Evolutionary conservation across 2,113 vertebrate species (phyloP).

Genomic region (Colossoma macropomum): DNA sequence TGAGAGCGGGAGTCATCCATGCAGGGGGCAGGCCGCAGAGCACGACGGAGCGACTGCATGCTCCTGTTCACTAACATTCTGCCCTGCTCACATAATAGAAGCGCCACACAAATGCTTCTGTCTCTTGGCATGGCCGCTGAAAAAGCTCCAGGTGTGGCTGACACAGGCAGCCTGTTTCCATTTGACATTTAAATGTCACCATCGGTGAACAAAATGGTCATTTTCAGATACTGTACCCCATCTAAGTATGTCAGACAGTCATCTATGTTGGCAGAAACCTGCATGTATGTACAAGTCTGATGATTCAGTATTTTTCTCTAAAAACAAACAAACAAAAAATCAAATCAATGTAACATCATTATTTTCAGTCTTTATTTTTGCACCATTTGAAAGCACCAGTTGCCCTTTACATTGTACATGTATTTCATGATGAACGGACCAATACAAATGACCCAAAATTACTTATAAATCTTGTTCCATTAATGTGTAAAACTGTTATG

Average conservation of each 20-base stretch:
- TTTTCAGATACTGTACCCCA: conserved; percentile 40
- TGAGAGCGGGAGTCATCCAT: conserved; percentile 66
- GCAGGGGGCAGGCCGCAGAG: conserved; percentile 21
- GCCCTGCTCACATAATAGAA: conserved; percentile 57
- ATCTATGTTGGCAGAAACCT: neutral
- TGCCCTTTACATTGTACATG: no score
- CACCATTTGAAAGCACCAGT: no score
- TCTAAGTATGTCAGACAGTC: conserved; percentile 52
- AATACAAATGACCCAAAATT: no score
- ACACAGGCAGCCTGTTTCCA: conserved; percentile 65
- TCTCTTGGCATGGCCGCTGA: conserved; percentile 47
- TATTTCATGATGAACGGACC: no score
- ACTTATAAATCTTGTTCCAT: no score
- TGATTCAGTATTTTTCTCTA: neutral
- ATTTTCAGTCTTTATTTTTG: neutral
- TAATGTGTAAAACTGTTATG: no score
- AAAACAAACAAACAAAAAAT: neutral
- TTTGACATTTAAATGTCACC: conserved; percentile 79
- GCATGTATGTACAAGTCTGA: neutral
- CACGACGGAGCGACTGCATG: conserved; percentile 53
- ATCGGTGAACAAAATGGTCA: conserved; percentile 63
- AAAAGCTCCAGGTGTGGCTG: conserved; percentile 64
- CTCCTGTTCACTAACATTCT: conserved; percentile 54
- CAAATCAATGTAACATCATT: no score
- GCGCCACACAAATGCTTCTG: conserved; percentile 8